Base-by-base conservation (phyloP, 92 coral and sea anemone species). In the Metridium senile region DNA sequence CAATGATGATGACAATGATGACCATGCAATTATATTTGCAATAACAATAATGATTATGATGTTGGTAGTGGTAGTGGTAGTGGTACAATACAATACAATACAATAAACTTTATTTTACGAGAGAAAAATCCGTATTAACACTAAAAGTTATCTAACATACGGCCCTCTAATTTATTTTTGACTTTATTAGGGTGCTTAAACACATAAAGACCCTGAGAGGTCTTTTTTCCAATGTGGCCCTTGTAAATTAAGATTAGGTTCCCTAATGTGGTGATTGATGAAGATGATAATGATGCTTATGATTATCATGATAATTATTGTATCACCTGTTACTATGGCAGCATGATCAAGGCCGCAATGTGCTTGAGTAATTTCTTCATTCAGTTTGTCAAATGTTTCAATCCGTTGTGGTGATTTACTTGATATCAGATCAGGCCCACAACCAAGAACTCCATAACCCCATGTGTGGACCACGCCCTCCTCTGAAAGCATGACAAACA, bases 361-460 rank as follows among this genome's bases (percentile, higher is more conserved):
- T 39, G 90, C 64, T 1, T 70, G 76, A 10, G 31, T 58, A 1
- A 88, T 77, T 26, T 71, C 59, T 39, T 88, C 89, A 1, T 78
- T 85, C 19, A 78, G 66, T 46, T 81, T 70, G 67, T 57, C 74
- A 49, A 83, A 64, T 29, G 47, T 56, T 59, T 74, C 35, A 26
- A 93, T 74, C 65, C 75, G 82, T 64, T 59, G 65, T 27, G 98
- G 98, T 21, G 63, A 31, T 69, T 80, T 78, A 18, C 86, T 62
- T 33, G 84, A 75, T 28, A 75, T 51, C 25, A 89, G 72, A 13
- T 84, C 85, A 17, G 69, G 65, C 0, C 98, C 93, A 49, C 86
- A 90, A 2, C 98, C 98, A 26, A 93, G 85, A 21, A 93, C 89
- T 43, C 98, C 98, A 71, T 88, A 93, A 0, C 98, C 98, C 98